Percentiles rank a stretch among this genome's conserved stretches.
Evolutionary conservation across 2,113 vertebrate species (phyloP).

Genomic region (Sylvietta virens): DNA sequence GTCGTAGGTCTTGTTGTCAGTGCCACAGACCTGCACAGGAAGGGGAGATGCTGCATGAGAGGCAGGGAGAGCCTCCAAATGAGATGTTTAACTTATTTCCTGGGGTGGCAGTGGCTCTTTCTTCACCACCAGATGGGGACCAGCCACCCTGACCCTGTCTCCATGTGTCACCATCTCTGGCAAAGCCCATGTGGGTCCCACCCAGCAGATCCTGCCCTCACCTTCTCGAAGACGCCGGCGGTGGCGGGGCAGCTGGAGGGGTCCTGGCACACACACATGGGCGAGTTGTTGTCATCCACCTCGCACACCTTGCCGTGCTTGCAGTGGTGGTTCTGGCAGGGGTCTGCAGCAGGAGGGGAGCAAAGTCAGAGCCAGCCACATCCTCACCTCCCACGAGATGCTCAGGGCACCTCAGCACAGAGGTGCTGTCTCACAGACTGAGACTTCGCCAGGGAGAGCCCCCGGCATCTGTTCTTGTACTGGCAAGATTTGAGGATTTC

Average conservation of each 20-base stretch:
- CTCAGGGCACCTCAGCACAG: neutral
- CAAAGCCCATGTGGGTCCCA: neutral
- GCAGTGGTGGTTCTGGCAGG: conserved; percentile 95
- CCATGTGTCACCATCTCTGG: neutral
- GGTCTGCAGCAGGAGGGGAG: conserved; percentile 70
- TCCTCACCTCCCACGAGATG: neutral
- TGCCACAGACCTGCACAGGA: conserved; percentile 86
- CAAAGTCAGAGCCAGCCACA: neutral
- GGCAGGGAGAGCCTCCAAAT: neutral
- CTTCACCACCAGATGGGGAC: neutral
- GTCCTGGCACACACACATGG: conserved; percentile 98
- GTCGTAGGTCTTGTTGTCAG: conserved; percentile 97
- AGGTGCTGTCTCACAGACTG: neutral
- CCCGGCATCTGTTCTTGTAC: neutral
- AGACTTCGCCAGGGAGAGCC: neutral
- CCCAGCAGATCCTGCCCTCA: conserved; percentile 51
- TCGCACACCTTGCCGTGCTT: conserved; percentile 98
- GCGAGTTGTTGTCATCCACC: conserved; percentile 89
- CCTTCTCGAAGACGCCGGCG: conserved; percentile 89
- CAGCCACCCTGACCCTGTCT: neutral
- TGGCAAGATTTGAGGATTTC: neutral
- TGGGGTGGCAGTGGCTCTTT: neutral
- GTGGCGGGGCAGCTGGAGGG: conserved; percentile 85
- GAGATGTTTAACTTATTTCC: neutral
- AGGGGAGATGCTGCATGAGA: neutral